Base-by-base conservation (phyloP, 2,888 invertebrate genomes). In the Arenicola marina region DNA sequence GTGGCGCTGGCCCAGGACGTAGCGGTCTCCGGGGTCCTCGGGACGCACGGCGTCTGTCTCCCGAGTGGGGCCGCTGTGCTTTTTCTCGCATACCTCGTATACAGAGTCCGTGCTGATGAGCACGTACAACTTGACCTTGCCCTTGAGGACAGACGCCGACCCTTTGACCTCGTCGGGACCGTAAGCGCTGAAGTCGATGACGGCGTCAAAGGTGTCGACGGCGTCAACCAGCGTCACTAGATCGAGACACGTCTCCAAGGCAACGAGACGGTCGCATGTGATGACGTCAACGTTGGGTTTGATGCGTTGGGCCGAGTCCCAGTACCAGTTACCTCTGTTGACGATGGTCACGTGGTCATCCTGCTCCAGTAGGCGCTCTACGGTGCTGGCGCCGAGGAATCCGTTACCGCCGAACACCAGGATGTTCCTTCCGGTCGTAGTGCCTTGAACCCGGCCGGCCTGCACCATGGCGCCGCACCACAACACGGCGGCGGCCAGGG, bases 41-140 rank as follows among this genome's bases (percentile, higher is more conserved):
- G 85, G 85, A 63, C 85, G 67, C 0, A 80, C 74, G 1, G 81
- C 80, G 69, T 85, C 84, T 0, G 75, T 74, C 71, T 86, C 85
- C 46, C 32, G 53, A 2, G 76, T 68, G 1, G 66, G 69, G 2
- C 70, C 68, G 0, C 61, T 63, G 59, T 76, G 76, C 1, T 68
- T 70, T 21, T 78, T 77, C 11, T 73, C 66, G 57, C 82, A 81
- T n/a, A 85, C 85, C 69, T 86, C 85, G 67, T 86, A 85, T 1
- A 85, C 82, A 2, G 84, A 84, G 71, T 85, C 86, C 0, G 83
- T 81, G 67, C 85, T 85, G 54, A 86, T 83, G 69, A 81, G 83
- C 11, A 86, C 75, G 62, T 86, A 86, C 4, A 81, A 63, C 33
- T 75, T 73, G 18, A 78, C 74, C 32, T 79, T 79, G 21, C 75